Evolutionary conservation across 2,888 invertebrate genomes (phyloP), one percentile per base, ranked within the genome.

Genomic region (Hypomecis atomaria): DNA sequence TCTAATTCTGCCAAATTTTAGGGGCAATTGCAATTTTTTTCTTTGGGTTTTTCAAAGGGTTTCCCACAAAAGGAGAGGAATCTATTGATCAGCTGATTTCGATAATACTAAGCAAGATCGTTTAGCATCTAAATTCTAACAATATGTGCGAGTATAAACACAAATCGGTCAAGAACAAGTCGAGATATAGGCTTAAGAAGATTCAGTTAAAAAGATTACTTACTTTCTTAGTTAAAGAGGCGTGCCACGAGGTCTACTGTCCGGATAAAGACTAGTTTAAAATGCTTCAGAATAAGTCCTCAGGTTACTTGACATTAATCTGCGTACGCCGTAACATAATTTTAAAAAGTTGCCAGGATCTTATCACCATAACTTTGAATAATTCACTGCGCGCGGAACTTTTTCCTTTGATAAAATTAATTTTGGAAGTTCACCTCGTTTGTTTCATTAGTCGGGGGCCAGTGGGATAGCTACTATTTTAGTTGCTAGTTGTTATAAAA

Each of bases 321-420:
- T 63, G 53, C 23, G 56, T 42, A 37, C 61, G 50, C 59, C 50
- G 52, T 60, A 66, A 67, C 66, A 60, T 62, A 67, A 67, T 67
- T 72, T 65, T 38, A 5, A 52, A 67, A 69, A 71, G 58, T 66
- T 65, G 44, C n/a, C 40, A 45, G 53, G 67, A 66, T 67, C 70
- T 70, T 67, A 62, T 70, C 68, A 71, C 62, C 58, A 60, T 67
- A 64, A 67, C 67, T 68, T 66, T 67, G 57, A 67, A 71, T 67
- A 69, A 70, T 70, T 71, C 59, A 65, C 60, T 59, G 53, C 40
- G 60, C 58, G 13, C 38, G 11, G 48, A 70, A 63, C 53, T 67
- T 70, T 67, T 70, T 67, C 45, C 43, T 52, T 54, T 45, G 62
- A 65, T 57, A 54, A 69, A 70, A 71, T 71, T 70, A 67, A 65